phyloP scores from a whole-genome alignment of 2,797 vertebrate genomes.

The Rachycentron canadum region DNA sequence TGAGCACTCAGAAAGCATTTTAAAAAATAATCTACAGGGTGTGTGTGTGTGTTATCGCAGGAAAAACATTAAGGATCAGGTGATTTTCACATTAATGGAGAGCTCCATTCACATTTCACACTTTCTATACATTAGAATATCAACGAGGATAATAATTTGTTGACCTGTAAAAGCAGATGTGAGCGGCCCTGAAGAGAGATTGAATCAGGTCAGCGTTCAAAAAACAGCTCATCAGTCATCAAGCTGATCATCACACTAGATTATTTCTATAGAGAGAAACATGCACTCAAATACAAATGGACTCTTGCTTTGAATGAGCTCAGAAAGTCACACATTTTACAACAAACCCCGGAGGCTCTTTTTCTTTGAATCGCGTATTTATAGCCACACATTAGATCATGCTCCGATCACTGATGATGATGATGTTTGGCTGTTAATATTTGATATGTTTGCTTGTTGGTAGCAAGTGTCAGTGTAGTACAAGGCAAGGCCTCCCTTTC shows the following conservation, averaged over 20 bases:
- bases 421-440: slow-evolving; percentile 82
- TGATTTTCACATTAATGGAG: neutral
- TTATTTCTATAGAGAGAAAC: slow-evolving; percentile 41
- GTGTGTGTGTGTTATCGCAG: neutral
- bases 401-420: slow-evolving; percentile 70
- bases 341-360: neutral
- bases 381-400: slow-evolving; percentile 55
- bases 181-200: slow-evolving; percentile 53
- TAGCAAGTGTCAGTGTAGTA: slow-evolving; percentile 73
- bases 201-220: slow-evolving; percentile 69
- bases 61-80: neutral
- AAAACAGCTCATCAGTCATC: slow-evolving; percentile 71
- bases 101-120: slow-evolving; percentile 4
- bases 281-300: slow-evolving; percentile 30
- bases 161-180: slow-evolving; percentile 63
- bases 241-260: slow-evolving; percentile 43
- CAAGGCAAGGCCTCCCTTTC: slow-evolving; percentile 74
- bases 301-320: neutral
- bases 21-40: slow-evolving; percentile 40
- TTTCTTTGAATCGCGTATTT: slow-evolving; percentile 21
- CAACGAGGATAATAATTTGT: slow-evolving; percentile 34
- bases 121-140: slow-evolving; percentile 15
- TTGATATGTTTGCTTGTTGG: slow-evolving; percentile 81
- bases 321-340: neutral
- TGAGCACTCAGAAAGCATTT: slow-evolving; percentile 51